Conservation (phyloP, 2,113 vertebrate genomes). For the Neodontobutis hainanensis region DNA sequence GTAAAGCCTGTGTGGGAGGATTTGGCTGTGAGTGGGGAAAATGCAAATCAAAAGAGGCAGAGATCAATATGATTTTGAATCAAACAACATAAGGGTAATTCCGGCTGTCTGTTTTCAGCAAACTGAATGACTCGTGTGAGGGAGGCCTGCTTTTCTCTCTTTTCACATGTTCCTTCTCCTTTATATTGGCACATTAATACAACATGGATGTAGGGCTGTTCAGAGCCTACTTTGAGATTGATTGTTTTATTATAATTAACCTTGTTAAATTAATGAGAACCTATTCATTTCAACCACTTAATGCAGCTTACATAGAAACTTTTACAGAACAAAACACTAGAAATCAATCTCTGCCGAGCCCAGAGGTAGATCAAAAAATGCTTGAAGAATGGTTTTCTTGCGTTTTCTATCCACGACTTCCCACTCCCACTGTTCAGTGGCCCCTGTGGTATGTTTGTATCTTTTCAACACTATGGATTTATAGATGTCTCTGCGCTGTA, state of each 20-base stretch:
- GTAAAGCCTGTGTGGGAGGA: constrained; percentile 62
- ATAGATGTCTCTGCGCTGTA: constrained; percentile 52
- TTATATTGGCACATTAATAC: constrained; percentile 18
- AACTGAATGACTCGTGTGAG: constrained; percentile 38
- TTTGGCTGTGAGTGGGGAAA: constrained; percentile 55
- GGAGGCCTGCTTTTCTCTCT: constrained; percentile 10
- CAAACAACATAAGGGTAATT: constrained; percentile 65
- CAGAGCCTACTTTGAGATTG: not conserved
- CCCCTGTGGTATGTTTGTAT: constrained; percentile 63
- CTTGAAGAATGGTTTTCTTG: constrained; percentile 57
- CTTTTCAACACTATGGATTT: constrained; percentile 69
- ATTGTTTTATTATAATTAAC: constrained; percentile 56
- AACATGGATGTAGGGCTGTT: constrained; percentile 10
- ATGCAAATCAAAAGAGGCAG: constrained; percentile 49
- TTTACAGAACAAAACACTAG: constrained; percentile 36
- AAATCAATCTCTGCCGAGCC: constrained; percentile 45
- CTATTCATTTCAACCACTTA: constrained; percentile 9
- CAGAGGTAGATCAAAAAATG: constrained; percentile 51
- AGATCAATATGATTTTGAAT: constrained; percentile 71
- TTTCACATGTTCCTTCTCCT: constrained; percentile 36
- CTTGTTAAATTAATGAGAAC: constrained; percentile 64
- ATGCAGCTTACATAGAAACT: constrained; percentile 42
- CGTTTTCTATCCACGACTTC: constrained; percentile 55
- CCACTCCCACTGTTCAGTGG: constrained; percentile 56
- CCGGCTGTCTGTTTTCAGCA: constrained; percentile 48